Evolutionary conservation across 2,888 invertebrate genomes (phyloP).

Genomic region (Cephus spinipes): DNA sequence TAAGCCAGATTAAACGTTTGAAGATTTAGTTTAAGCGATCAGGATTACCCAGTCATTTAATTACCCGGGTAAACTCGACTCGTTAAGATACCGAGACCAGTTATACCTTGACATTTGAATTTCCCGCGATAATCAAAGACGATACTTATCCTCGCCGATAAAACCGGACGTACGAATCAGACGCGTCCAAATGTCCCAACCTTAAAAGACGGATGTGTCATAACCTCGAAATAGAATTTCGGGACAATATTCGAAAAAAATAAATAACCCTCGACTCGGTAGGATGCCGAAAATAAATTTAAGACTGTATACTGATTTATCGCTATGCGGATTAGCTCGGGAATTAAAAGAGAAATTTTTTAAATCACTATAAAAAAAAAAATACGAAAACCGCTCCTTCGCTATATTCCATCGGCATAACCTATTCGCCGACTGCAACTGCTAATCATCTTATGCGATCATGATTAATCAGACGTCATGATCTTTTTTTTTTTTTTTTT

Average conservation of each 20-base stretch:
- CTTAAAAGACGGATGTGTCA: not conserved
- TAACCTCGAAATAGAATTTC: not conserved
- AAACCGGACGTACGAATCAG: not conserved
- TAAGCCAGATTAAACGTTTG: not conserved
- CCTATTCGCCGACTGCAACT: not conserved
- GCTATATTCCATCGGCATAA: not conserved
- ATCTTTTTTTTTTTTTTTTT: not conserved
- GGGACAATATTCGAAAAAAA: not conserved
- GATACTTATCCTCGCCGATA: not conserved
- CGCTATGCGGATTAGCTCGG: not conserved
- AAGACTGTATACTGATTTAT: not conserved
- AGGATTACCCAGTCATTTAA: not conserved
- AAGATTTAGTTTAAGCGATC: not conserved
- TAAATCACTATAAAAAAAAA: not conserved
- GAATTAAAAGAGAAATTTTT: not conserved
- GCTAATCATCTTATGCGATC: not conserved
- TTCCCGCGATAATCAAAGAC: not conserved
- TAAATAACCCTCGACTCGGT: not conserved
- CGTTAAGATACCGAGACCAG: not conserved
- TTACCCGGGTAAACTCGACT: not conserved
- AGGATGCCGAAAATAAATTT: not conserved
- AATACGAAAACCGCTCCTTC: not conserved
- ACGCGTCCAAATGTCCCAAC: not conserved
- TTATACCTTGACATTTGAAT: not conserved
- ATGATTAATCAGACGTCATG: not conserved